Percentiles rank a stretch among this genome's conserved stretches.
Conservation (phyloP, 1,140 invertebrate species). For the Aradophagus sp. region DNA sequence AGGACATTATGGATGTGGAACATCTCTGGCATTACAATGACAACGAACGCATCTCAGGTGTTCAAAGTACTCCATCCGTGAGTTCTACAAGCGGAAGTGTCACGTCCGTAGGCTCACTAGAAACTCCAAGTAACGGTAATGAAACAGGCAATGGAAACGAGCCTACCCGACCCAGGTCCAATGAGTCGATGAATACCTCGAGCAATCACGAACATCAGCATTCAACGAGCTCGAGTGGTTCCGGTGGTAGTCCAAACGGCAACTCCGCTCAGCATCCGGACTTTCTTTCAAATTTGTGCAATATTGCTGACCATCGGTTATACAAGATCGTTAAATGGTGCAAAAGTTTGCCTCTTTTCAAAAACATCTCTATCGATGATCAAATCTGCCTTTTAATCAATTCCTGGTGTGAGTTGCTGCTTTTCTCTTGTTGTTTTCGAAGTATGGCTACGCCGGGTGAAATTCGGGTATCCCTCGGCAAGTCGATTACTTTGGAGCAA, state of each 20-base stretch:
- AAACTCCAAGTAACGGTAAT: slow-evolving; percentile 30
- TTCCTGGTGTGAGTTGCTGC: slow-evolving; percentile 96
- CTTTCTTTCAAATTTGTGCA: slow-evolving; percentile 90
- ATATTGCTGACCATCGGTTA: slow-evolving; percentile 94
- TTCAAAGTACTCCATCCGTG: slow-evolving; percentile 34
- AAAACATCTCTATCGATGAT: slow-evolving; percentile 97
- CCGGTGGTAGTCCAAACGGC: slow-evolving; percentile 65
- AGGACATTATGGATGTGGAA: slow-evolving; percentile 96
- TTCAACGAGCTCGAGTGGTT: slow-evolving; percentile 13
- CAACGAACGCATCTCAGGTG: slow-evolving; percentile 65
- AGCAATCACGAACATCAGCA: slow-evolving; percentile 59
- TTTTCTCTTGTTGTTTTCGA: slow-evolving; percentile 94
- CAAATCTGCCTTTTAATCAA: slow-evolving; percentile 97
- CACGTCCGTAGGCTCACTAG: slow-evolving; percentile 6
- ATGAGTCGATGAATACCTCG: slow-evolving; percentile 22
- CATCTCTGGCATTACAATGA: slow-evolving; percentile 94
- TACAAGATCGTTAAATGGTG: slow-evolving; percentile 99
- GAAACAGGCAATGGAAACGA: slow-evolving; percentile 66
- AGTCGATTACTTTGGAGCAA: slow-evolving; percentile 85
- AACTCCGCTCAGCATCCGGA: slow-evolving; percentile 83
- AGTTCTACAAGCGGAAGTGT: slow-evolving; percentile 26
- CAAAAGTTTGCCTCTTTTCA: slow-evolving; percentile 96
- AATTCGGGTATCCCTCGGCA: slow-evolving; percentile 85
- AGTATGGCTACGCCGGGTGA: slow-evolving; percentile 90
- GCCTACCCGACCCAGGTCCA: slow-evolving; percentile 50